Conservation (phyloP, 2,797 vertebrate species). For the Podarcis siculus region DNA sequence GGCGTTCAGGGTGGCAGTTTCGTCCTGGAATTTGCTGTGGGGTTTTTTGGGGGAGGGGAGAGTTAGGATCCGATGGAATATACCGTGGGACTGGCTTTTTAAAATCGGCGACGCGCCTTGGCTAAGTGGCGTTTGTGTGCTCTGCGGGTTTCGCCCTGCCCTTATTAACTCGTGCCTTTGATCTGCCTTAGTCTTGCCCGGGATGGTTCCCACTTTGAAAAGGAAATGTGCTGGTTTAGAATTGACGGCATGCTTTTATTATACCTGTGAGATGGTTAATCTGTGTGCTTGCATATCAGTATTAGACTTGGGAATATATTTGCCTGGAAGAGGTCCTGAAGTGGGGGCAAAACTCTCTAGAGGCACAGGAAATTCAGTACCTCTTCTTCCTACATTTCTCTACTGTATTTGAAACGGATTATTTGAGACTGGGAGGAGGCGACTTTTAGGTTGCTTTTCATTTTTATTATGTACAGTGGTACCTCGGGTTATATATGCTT, state of each 20-base stretch:
- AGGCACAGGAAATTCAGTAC: too few relatives aligned
- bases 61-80: neutral
- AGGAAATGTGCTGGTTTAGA: neutral
- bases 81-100: neutral
- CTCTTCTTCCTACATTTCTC: too few relatives aligned
- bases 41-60: neutral
- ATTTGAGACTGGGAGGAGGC: too few relatives aligned
- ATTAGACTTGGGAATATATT: neutral
- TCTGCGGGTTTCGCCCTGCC: neutral
- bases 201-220: neutral
- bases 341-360: neutral
- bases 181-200: neutral
- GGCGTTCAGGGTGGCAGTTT: neutral
- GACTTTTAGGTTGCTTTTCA: too few relatives aligned
- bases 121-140: too few relatives aligned
- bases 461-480: too few relatives aligned
- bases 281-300: neutral
- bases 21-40: neutral
- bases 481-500: too few relatives aligned
- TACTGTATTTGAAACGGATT: too few relatives aligned
- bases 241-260: neutral
- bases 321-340: neutral
- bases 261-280: neutral
- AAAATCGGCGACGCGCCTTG: neutral
- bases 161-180: neutral